These are phyloP conservation scores for Heptranchias perlo DNA, from an alignment of 2,113 vertebrate species.

Conservation along the genomic window DNA sequence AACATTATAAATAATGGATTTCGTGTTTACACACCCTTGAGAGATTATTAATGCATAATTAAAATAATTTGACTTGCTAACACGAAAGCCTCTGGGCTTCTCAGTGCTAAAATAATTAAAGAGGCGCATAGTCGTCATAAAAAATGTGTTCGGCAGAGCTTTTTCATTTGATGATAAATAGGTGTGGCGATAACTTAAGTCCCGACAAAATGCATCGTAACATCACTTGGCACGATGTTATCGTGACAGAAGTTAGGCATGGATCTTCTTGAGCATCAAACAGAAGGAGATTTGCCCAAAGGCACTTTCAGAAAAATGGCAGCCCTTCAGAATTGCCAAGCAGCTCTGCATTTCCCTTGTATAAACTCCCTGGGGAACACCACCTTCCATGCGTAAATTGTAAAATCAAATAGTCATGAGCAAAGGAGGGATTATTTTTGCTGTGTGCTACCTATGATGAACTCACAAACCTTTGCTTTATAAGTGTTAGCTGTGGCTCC, in stretches of 20 bases:
- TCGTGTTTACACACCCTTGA: neutral
- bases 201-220: neutral
- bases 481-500: too few relatives aligned
- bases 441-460: neutral
- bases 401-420: neutral
- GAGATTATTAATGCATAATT: slow-evolving; percentile 23
- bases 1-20: slow-evolving; percentile 18
- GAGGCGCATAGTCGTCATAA: neutral
- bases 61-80: slow-evolving; percentile 22
- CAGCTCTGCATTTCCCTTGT: too few relatives aligned
- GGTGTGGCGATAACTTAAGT: neutral
- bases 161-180: neutral
- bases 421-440: neutral
- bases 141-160: neutral
- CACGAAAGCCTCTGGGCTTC: neutral
- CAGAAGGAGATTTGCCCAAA: neutral
- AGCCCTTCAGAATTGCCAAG: neutral
- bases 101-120: neutral
- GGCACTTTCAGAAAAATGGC: neutral
- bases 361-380: neutral
- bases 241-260: neutral
- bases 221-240: neutral
- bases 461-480: neutral
- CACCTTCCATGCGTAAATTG: neutral
- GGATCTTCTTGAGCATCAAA: neutral